phyloP scores from a whole-genome alignment of 2,888 invertebrate species.

The Heliconius cydno region DNA sequence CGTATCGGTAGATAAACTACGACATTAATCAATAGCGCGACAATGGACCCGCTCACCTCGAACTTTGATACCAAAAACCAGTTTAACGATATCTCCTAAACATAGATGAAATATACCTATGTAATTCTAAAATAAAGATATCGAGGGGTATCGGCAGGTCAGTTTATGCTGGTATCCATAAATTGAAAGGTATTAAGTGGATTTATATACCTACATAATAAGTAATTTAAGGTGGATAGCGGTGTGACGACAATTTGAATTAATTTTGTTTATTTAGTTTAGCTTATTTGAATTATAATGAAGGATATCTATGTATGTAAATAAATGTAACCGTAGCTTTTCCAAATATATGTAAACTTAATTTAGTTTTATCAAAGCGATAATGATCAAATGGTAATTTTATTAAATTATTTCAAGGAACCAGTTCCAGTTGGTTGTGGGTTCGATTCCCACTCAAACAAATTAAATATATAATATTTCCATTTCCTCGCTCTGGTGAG shows the following conservation, averaged over 20 bases:
- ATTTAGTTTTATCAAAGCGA: no score
- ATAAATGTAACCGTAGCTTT: not conserved
- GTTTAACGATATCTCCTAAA: slow-evolving; percentile 54
- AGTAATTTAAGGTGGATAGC: slow-evolving; percentile 64
- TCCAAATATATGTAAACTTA: not conserved
- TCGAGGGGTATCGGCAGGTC: slow-evolving; percentile 51
- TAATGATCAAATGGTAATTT: no score
- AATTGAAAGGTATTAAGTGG: slow-evolving; percentile 61
- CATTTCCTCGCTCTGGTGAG: no score
- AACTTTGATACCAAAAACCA: slow-evolving; percentile 60
- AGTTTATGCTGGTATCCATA: slow-evolving; percentile 52
- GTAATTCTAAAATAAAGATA: slow-evolving; percentile 27
- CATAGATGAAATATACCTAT: slow-evolving; percentile 38
- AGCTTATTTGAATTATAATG: slow-evolving; percentile 23
- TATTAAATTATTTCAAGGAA: no score
- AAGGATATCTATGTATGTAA: no score
- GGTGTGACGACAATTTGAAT: slow-evolving; percentile 63
- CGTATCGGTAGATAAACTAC: slow-evolving; percentile 81
- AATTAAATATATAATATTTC: no score
- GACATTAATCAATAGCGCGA: slow-evolving; percentile 79
- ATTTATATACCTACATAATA: slow-evolving; percentile 65
- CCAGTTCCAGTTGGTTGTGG: no score
- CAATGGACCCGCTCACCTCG: slow-evolving; percentile 77
- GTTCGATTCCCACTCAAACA: no score
- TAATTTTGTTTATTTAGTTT: slow-evolving; percentile 53